Base-by-base conservation (phyloP, 92 coral and sea anemone species). In the Ricordea florida region DNA sequence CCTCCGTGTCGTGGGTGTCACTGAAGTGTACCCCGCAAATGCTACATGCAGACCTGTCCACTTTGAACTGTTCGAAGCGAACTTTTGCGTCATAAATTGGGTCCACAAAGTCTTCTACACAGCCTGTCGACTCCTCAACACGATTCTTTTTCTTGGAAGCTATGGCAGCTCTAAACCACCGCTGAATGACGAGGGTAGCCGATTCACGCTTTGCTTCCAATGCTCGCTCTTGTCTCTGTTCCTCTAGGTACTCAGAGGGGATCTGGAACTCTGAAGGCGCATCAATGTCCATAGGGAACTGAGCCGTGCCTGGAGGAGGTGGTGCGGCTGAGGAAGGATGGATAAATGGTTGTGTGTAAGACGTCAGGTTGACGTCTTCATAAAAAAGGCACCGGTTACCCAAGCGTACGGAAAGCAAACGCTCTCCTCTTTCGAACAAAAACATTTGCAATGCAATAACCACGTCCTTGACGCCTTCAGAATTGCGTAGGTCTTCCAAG, bases 41-140 rank as follows among this genome's bases (percentile, higher is more conserved):
- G 10, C 88, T 80, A 42, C 94, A 89, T 2, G 77, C 94, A 24
- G 88, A 85, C 18, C 14, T 57, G 69, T 89, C 94, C 22, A 76
- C 88, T 41, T 85, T 89, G 78, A 85, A 85, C 3, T 69, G 64
- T 40, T 80, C 88, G 35, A 86, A 89, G 41, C 80, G 83, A 27
- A 29, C 22, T 13, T 45, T 43, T 14, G 25, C 78, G 2, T 26
- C 34, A 44, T 42, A 25, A 2, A 9, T 41, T 26, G 66, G 50
- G 16, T 44, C 21, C 61, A 56, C 48, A 18, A 26, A 30, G 14
- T 13, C 28, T 6, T 17, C 63, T 7, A 6, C 62, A 3, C 5
- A 37, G 7, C 36, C 30, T 2, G 63, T 37, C 6, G 76, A 15
- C 20, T 25, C 33, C n/a, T 16, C 21, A 3, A 6, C 34, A 10